Evolutionary conservation across 1,140 invertebrate genomes (phyloP).

Genomic region (Drosophila ohnishii): DNA sequence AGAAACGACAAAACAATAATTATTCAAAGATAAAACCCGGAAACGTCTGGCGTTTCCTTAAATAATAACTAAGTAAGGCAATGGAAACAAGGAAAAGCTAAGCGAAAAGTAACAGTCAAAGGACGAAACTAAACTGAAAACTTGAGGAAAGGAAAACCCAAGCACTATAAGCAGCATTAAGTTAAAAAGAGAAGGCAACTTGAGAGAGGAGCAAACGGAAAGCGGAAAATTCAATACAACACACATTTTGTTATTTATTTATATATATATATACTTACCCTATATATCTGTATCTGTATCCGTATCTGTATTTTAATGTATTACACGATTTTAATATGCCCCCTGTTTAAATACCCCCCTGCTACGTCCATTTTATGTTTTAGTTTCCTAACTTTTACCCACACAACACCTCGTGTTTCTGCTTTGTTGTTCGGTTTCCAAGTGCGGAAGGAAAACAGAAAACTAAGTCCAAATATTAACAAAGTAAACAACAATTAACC

Average conservation of each 20-base stretch:
- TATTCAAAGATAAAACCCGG: constrained; percentile 44
- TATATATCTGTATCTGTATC: constrained; percentile 41
- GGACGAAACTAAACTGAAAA: not conserved
- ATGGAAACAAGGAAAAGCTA: constrained; percentile 18
- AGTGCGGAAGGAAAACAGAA: constrained; percentile 14
- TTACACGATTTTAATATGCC: constrained; percentile 47
- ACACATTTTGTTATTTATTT: constrained; percentile 55
- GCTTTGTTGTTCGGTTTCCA: constrained; percentile 21
- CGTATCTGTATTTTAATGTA: constrained; percentile 47
- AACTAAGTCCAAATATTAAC: constrained; percentile 54
- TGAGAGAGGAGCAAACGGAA: not conserved
- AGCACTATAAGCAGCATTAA: constrained; percentile 24
- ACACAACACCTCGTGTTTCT: constrained; percentile 13
- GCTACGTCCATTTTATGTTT: constrained; percentile 34
- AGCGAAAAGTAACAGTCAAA: constrained; percentile 21
- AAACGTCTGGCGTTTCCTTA: constrained; percentile 31
- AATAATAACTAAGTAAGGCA: constrained; percentile 20
- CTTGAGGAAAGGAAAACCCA: constrained; percentile 1
- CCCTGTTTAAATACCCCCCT: not conserved
- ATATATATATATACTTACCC: constrained; percentile 38
- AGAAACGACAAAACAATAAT: constrained; percentile 50
- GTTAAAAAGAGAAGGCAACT: not conserved
- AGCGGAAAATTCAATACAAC: constrained; percentile 21
- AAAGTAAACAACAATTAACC: constrained; percentile 30
- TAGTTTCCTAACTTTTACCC: constrained; percentile 34